Conservation (phyloP, 2,797 vertebrate genomes). For the Myiotriccus ornatus region DNA sequence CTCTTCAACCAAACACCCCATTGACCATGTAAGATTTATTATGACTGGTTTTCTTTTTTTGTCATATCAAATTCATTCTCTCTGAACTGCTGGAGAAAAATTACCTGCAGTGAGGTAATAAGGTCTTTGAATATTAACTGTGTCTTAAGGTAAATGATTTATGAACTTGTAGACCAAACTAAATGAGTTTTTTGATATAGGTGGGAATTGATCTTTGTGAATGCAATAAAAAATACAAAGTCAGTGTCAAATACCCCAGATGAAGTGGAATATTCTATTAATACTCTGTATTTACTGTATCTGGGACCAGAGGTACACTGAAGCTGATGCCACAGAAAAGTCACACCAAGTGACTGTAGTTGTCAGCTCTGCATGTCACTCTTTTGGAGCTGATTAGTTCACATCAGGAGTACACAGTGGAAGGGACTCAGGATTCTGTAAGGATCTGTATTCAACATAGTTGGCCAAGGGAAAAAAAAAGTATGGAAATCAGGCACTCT, state of each 20-base stretch:
- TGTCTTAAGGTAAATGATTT: not conserved
- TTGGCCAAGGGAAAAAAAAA: not conserved
- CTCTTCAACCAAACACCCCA: not conserved
- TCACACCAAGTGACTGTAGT: not conserved
- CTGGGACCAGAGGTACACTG: not conserved
- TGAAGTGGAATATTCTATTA: not conserved
- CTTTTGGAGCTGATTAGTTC: not conserved
- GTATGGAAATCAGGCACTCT: not conserved
- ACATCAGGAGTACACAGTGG: not conserved
- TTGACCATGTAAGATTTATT: not conserved
- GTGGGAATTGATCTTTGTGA: not conserved
- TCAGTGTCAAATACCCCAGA: not conserved
- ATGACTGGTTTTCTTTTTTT: not conserved
- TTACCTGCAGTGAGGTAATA: not conserved
- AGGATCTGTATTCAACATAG: not conserved
- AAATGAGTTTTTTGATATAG: not conserved
- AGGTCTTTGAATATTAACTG: not conserved
- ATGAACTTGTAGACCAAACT: not conserved
- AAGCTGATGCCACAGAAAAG: not conserved
- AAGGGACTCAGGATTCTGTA: not conserved
- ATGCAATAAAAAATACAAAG: not conserved
- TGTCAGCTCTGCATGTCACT: not conserved
- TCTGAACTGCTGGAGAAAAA: not conserved
- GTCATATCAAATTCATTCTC: not conserved
- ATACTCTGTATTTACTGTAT: not conserved